These are phyloP conservation scores for Eulemur mongoz DNA, from an alignment of 2,797 vertebrate species.

Conservation along the genomic window DNA sequence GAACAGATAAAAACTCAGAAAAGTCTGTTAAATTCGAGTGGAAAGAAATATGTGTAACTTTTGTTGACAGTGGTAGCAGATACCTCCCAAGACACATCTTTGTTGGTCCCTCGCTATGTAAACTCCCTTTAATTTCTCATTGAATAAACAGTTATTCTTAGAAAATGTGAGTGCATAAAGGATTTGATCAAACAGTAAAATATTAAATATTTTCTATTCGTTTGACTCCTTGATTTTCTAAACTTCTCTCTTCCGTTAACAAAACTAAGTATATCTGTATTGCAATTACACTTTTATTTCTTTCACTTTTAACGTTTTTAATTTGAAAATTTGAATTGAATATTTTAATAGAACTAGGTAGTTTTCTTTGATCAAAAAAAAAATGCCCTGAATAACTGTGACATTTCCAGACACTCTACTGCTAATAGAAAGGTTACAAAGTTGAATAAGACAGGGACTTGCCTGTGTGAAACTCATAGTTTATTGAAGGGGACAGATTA, in stretches of 20 bases:
- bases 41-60: not conserved
- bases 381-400: not conserved
- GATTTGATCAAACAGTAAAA: not conserved
- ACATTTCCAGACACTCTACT: conserved; percentile 13
- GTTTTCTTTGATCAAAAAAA: conserved; percentile 37
- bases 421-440: conserved; percentile 9
- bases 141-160: not conserved
- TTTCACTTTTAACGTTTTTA: not conserved
- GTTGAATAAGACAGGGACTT: not conserved
- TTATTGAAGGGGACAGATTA: conserved; percentile 34
- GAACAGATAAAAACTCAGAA: not conserved
- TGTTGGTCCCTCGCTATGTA: not conserved
- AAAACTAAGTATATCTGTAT: not conserved
- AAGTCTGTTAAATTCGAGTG: not conserved
- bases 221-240: conserved; percentile 8
- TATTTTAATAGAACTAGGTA: conserved; percentile 40
- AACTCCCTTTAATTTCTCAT: not conserved
- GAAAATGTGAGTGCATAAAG: not conserved
- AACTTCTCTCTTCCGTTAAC: not conserved
- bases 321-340: not conserved
- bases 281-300: not conserved
- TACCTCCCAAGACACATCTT: not conserved
- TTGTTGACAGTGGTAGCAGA: not conserved
- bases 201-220: conserved; percentile 5
- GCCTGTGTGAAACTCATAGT: not conserved